Conservation (phyloP, 30 jellyfish, hydroid and myxozoan species). For the Chrysaora quinquecirrha region DNA sequence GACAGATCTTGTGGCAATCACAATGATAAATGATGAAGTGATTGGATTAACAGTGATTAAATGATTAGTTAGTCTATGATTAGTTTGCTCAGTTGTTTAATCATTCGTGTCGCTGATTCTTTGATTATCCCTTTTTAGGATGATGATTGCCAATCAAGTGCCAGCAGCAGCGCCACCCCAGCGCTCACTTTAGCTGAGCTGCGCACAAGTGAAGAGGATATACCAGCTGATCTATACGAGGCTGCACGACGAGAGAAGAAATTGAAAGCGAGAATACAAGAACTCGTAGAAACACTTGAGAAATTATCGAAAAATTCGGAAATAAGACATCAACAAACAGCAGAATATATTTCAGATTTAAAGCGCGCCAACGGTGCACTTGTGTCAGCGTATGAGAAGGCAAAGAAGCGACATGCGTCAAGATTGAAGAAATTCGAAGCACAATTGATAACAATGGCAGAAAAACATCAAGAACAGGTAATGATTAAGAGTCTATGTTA, state of each 20-base stretch:
- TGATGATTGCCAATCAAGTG: conserved; percentile 81
- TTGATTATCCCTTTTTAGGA: conserved; percentile 84
- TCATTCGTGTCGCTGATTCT: too few relatives aligned
- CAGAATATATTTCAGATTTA: conserved; percentile 92
- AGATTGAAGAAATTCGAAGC: conserved; percentile 95
- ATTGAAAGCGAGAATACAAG: conserved; percentile 82
- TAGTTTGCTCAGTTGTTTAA: too few relatives aligned
- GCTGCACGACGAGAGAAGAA: conserved; percentile 91
- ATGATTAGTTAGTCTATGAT: too few relatives aligned
- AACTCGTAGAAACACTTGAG: conserved; percentile 90
- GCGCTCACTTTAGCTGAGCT: conserved; percentile 37
- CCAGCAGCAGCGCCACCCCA: conserved; percentile 84
- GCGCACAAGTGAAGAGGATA: conserved; percentile 74
- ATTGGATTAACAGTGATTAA: too few relatives aligned
- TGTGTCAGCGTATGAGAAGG: conserved; percentile 99
- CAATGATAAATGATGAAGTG: too few relatives aligned
- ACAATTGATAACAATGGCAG: conserved; percentile 92
- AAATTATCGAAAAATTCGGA: conserved; percentile 90
- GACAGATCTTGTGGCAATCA: too few relatives aligned
- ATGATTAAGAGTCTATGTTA: too few relatives aligned
- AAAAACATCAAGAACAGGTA: conserved; percentile 89
- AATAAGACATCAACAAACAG: conserved; percentile 92
- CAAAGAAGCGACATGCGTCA: conserved; percentile 98
- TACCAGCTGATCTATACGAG: conserved; percentile 73
- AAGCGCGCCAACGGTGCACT: conserved; percentile 99